phyloP scores from a whole-genome alignment of 2,888 invertebrate genomes.

The Cryptosula pallasiana region DNA sequence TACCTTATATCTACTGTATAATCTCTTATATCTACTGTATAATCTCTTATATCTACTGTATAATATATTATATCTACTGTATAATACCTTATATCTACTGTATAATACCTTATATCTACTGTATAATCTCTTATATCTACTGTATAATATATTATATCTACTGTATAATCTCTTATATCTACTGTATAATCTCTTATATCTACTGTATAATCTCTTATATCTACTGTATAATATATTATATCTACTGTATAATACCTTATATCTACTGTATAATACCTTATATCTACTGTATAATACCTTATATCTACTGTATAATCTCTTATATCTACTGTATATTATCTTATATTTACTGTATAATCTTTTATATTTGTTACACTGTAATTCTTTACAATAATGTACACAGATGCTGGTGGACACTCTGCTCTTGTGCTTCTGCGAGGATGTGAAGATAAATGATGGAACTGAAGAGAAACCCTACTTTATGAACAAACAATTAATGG shows the following conservation, averaged over 20 bases:
- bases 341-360: not conserved
- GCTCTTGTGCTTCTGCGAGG: conserved; percentile 89
- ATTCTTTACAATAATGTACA: too few species aligned
- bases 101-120: not conserved
- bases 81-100: not conserved
- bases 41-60: not conserved
- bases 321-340: not conserved
- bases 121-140: not conserved
- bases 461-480: conserved; percentile 49
- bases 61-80: not conserved
- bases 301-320: not conserved
- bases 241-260: not conserved
- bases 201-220: not conserved
- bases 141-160: not conserved
- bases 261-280: not conserved
- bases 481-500: conserved; percentile 51
- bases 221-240: not conserved
- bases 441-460: conserved; percentile 73
- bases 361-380: not conserved
- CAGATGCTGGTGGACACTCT: conserved; percentile 92
- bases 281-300: not conserved
- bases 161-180: not conserved
- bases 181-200: not conserved
- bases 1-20: not conserved
- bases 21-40: not conserved